Percentiles rank a stretch among this genome's conserved stretches.
phyloP scores from a whole-genome alignment of 2,888 invertebrate species.

The Aleiodes testaceus region DNA sequence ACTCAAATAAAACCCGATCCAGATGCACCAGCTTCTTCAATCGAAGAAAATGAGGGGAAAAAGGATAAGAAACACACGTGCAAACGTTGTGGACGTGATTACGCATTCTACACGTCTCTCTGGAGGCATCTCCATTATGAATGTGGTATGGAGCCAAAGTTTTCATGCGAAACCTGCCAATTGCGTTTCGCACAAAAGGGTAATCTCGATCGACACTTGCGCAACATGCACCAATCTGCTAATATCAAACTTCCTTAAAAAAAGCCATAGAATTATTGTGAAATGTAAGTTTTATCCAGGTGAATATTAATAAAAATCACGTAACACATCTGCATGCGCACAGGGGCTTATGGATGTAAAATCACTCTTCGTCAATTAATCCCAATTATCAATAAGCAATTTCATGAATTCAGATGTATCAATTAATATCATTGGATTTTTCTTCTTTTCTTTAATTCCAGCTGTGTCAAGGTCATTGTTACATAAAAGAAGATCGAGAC shows the following conservation, averaged over 20 bases:
- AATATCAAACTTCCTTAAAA: constrained; percentile 33
- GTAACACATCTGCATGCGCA: constrained; percentile 25
- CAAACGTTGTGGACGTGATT: constrained; percentile 59
- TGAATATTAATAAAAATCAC: constrained; percentile 40
- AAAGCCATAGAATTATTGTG: background rate
- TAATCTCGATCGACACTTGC: constrained; percentile 74
- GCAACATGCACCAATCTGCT: constrained; percentile 58
- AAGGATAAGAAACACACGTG: constrained; percentile 61
- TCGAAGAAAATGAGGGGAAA: constrained; percentile 41
- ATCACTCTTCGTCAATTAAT: constrained; percentile 17
- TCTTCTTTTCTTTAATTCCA: constrained; percentile 22
- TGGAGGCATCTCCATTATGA: constrained; percentile 74
- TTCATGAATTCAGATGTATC: background rate
- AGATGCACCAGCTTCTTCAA: constrained; percentile 16
- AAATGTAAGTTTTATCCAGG: constrained; percentile 26
- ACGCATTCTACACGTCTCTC: constrained; percentile 66
- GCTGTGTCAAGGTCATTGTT: constrained; percentile 24
- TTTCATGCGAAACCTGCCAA: constrained; percentile 77
- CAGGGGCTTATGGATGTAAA: constrained; percentile 7
- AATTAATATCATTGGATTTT: constrained; percentile 7
- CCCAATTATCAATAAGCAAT: background rate
- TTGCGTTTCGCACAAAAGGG: constrained; percentile 77
- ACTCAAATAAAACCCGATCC: constrained; percentile 29
- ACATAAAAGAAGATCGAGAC: constrained; percentile 48
- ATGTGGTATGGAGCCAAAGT: constrained; percentile 78